Evolutionary conservation across 2,797 vertebrate species (phyloP), one percentile per base, ranked within the genome.

Genomic region (Rhynchotus rufescens): DNA sequence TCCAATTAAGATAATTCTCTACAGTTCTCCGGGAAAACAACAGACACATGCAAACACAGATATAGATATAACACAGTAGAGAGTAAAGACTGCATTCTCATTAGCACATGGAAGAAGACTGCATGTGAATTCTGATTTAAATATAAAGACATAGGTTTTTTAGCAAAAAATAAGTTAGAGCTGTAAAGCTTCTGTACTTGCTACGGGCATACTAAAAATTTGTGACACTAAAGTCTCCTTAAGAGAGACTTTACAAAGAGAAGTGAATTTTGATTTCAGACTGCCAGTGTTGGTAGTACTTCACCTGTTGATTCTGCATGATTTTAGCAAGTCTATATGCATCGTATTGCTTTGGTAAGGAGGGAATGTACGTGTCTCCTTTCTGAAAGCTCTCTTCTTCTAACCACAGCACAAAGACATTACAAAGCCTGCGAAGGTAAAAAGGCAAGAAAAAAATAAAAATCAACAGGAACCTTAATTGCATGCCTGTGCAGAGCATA

Each of bases 341-440:
- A 92, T 99, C 99, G 45, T 99, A 99, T 51, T 99, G 98, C 73
- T 98, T 98, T 56, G 99, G 98, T 86, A 99, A 97, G 88, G 99
- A 99, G 77, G 99, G 99, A 88, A 99, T 97, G 90, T 99, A 99
- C 1, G 98, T 98, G 89, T 99, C 98, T 96, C 99, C 98, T 85
- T 98, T 99, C 95, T 99, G 99, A 93, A 99, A 98, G 77, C 94
- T 99, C 91, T 99, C 99, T 93, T 99, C 99, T 95, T 99, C 99
- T 96, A 99, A 65, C 99, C 99, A 99, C 85, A 99, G 64, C 54
- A 98, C 95, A 96, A 99, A 99, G 21, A 99, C 98, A 81, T 98
- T 98, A 96, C 99, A 99, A 94, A 99, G 98, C 96, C 99, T 99
- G 91, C 81, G 26, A 60, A 28, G 12, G 84, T 51, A 81, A 79